phyloP scores from a whole-genome alignment of 1,140 invertebrate species.

The Lethocerus indicus region DNA sequence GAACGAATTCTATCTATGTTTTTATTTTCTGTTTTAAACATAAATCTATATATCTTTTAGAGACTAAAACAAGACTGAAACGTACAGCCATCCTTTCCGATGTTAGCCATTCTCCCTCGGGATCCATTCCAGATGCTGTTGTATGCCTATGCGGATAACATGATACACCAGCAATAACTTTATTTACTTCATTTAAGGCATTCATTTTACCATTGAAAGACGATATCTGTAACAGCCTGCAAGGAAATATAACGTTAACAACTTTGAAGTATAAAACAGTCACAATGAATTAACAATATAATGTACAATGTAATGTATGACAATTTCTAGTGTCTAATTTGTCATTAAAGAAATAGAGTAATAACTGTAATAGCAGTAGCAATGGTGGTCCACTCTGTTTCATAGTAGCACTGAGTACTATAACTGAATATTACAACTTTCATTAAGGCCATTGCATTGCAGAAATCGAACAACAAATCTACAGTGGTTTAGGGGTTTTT shows the following conservation, averaged over 20 bases:
- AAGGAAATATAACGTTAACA: not conserved
- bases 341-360: no score
- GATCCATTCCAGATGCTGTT: constrained; percentile 32
- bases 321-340: no score
- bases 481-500: not conserved
- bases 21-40: no score
- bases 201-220: constrained; percentile 99
- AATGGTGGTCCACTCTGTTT: no score
- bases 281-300: not conserved
- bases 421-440: not conserved
- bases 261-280: not conserved
- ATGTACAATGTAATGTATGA: not conserved
- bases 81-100: constrained; percentile 83
- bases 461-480: no score
- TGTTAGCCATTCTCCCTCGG: constrained; percentile 87
- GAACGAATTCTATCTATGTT: no score
- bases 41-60: no score
- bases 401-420: no score
- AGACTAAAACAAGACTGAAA: constrained; percentile 15
- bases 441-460: no score
- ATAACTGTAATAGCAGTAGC: no score
- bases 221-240: constrained; percentile 84
- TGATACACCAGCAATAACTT: constrained; percentile 80
- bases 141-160: constrained; percentile 66
- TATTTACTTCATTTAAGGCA: constrained; percentile 96